Conservation (phyloP, 2,888 invertebrate genomes). For the Suillia variegata region DNA sequence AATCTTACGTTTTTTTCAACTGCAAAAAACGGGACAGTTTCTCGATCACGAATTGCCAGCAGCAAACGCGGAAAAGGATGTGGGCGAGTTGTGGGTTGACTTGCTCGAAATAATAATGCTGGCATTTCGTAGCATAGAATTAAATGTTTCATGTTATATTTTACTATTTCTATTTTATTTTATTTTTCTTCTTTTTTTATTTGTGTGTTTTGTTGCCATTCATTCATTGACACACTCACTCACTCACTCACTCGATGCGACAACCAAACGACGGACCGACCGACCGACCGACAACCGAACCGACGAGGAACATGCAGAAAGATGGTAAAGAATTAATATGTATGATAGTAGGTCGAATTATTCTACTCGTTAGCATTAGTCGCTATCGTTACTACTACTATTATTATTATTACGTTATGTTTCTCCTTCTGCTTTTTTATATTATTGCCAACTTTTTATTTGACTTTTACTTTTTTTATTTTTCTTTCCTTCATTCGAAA, state of each 20-base stretch:
- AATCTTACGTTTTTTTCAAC: background rate
- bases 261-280: too few species aligned
- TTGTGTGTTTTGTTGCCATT: too few species aligned
- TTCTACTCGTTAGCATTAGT: slow-evolving; percentile 10
- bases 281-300: too few species aligned
- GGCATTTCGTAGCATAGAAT: slow-evolving; percentile 20
- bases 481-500: slow-evolving; percentile 3
- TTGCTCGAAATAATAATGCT: slow-evolving; percentile 4
- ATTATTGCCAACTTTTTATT: too few species aligned
- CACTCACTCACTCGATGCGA: too few species aligned
- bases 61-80: background rate
- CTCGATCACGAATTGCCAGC: too few species aligned
- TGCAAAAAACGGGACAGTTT: background rate
- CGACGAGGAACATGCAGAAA: background rate
- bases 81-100: slow-evolving; percentile 15
- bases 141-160: slow-evolving; percentile 18
- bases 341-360: slow-evolving; percentile 7
- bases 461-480: background rate
- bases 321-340: background rate
- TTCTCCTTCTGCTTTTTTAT: too few species aligned
- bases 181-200: background rate
- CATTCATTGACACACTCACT: too few species aligned
- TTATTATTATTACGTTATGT: slow-evolving; percentile 5
- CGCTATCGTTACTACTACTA: background rate
- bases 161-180: too few species aligned